Percentiles rank a stretch among this genome's conserved stretches.
These are phyloP conservation scores for Sminthurides aquaticus DNA, from an alignment of 2,888 invertebrate genomes.

Conservation along the genomic window DNA sequence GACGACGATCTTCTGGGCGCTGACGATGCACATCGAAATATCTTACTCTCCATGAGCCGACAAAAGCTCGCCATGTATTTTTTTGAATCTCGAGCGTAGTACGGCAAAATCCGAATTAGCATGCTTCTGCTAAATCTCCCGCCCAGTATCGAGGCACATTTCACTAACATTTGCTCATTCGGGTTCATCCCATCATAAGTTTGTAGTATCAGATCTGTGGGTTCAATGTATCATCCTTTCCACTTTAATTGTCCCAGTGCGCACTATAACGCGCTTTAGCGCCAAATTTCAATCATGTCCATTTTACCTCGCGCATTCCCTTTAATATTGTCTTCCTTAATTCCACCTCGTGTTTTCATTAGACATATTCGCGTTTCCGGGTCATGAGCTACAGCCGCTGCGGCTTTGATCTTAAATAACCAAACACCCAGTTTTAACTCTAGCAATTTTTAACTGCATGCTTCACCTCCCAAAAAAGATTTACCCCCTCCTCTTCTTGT, in stretches of 20 bases:
- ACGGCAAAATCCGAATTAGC: slow-evolving; percentile 44
- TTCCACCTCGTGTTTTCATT: not conserved
- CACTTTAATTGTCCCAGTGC: too few species aligned
- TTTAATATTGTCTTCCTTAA: not conserved
- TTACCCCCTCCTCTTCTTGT: too few species aligned
- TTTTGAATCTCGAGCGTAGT: slow-evolving; percentile 26
- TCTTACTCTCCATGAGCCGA: slow-evolving; percentile 29
- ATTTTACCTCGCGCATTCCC: not conserved
- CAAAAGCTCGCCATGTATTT: slow-evolving; percentile 32
- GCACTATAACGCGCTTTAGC: too few species aligned
- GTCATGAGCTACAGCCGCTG: not conserved
- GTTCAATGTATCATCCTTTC: too few species aligned
- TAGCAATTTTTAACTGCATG: too few species aligned
- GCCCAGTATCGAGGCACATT: slow-evolving; percentile 57
- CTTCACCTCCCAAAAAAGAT: too few species aligned
- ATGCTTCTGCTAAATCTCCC: slow-evolving; percentile 52
- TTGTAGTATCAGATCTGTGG: slow-evolving; percentile 57
- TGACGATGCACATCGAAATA: slow-evolving; percentile 19
- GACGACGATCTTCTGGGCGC: not conserved
- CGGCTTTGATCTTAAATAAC: not conserved
- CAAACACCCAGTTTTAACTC: too few species aligned
- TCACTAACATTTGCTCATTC: slow-evolving; percentile 56
- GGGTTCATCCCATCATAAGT: slow-evolving; percentile 58
- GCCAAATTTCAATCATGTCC: not conserved
- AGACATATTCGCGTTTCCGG: not conserved